These are phyloP conservation scores for Huso huso DNA, from an alignment of 2,797 vertebrate genomes.

Conservation along the genomic window DNA sequence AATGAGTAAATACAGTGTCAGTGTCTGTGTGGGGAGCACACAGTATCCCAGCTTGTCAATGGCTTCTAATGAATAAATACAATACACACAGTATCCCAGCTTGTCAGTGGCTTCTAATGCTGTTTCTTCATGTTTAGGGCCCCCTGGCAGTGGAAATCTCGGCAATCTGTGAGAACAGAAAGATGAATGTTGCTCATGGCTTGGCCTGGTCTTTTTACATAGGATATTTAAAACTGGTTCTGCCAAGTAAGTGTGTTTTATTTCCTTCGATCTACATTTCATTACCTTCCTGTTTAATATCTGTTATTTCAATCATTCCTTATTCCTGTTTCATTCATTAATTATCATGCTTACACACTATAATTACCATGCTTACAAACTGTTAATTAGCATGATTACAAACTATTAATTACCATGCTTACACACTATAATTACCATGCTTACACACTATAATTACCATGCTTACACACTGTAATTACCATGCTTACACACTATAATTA, in stretches of 20 bases:
- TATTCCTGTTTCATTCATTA: neutral
- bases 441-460: no score
- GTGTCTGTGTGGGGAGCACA: neutral
- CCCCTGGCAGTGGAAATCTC: slow-evolving; percentile 65
- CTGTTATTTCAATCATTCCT: neutral
- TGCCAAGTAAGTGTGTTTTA: slow-evolving; percentile 61
- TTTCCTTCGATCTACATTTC: slow-evolving; percentile 5
- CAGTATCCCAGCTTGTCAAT: neutral
- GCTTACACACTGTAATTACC: no score
- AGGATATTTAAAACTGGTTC: slow-evolving; percentile 74
- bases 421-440: no score
- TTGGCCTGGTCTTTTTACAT: slow-evolving; percentile 84
- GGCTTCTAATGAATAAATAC: neutral
- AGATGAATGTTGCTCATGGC: slow-evolving; percentile 77
- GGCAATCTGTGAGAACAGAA: slow-evolving; percentile 63
- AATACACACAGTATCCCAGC: neutral
- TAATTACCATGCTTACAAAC: no score
- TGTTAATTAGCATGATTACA: no score
- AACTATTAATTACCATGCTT: no score
- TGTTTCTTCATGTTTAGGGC: slow-evolving; percentile 36
- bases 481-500: no score
- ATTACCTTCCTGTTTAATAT: neutral
- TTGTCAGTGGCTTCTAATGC: neutral
- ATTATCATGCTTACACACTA: no score
- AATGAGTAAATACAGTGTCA: neutral